Evolutionary conservation across 2,797 vertebrate species (phyloP), one percentile per base, ranked within the genome.

Genomic region (Sebastes taczanowskii): DNA sequence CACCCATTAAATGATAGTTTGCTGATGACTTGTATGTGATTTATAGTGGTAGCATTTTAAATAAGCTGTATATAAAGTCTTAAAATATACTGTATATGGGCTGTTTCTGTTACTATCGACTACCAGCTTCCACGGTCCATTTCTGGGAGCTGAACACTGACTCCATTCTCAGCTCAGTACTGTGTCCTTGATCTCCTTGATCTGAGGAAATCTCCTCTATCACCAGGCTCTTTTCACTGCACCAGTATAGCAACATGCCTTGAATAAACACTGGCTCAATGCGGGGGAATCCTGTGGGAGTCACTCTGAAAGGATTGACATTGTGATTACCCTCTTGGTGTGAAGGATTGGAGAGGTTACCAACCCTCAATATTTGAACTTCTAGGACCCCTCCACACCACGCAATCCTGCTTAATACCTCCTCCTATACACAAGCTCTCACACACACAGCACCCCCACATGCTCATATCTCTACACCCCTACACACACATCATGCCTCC

Each of bases 351-450:
- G 72, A 87, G 86, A 90, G 94, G 94, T 95, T 94, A 93, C 85
- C 86, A 88, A 90, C 91, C 86, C 91, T 94, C 93, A 96, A 95
- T 96, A 96, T 96, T 96, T 96, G 93, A 93, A 95, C 92, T 92
- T 93, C 86, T 80, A 69, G 77, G 88, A 90, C 90, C 92, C 84
- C 86, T 86, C 78, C 82, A 86, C 91, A 86, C 86, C 73, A 78
- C 25, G 3, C 83, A 89, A 86, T 86, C 84, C 74, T 42, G 55
- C 73, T 80, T 92, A 92, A 94, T 92, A 85, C 90, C 89, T 76
- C 90, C 82, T 87, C 82, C 74, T 85, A 80, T 83, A 88, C 84
- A 90, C 79, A 69, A 10, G 59, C 84, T 78, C 84, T 86, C 88
- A 53, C 49, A 86, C 74, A 89, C 74, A 82, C 59, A 38, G 75